phyloP scores from a whole-genome alignment of 2,113 vertebrate species.

The Tautogolabrus adspersus region DNA sequence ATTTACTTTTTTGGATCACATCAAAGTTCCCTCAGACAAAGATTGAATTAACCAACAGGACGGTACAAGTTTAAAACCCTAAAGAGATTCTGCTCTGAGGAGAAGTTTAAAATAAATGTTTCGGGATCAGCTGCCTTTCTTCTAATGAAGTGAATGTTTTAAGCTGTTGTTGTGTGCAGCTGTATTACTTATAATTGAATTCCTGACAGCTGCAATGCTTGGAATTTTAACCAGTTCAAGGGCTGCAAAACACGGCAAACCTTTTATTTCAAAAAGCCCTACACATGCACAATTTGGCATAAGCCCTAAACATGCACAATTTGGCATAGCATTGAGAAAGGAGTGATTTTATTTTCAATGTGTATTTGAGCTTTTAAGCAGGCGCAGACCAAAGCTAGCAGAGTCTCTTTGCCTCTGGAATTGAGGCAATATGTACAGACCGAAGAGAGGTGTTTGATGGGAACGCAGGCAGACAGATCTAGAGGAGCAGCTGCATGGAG shows the following conservation, averaged over 20 bases:
- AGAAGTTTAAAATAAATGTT: conserved; percentile 3
- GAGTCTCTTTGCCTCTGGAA: conserved; percentile 39
- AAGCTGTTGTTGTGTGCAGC: conserved; percentile 59
- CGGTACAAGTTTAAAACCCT: conserved; percentile 12
- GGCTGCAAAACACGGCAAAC: conserved; percentile 12
- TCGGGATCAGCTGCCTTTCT: conserved; percentile 18
- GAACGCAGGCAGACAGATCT: conserved; percentile 71
- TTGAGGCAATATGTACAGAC: conserved; percentile 50
- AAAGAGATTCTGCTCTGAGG: not conserved
- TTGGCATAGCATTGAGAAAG: conserved; percentile 20
- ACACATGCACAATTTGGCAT: conserved; percentile 13
- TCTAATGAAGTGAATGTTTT: conserved; percentile 47
- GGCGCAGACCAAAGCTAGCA: conserved; percentile 14
- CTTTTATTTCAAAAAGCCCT: conserved; percentile 24
- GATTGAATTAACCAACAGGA: conserved; percentile 38
- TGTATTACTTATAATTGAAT: conserved; percentile 73
- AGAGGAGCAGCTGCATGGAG: conserved; percentile 78
- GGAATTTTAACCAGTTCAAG: conserved; percentile 59
- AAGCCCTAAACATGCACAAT: conserved; percentile 17
- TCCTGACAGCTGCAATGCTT: conserved; percentile 61
- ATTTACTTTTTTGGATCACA: not conserved
- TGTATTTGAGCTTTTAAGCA: conserved; percentile 28
- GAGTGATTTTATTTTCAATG: conserved; percentile 32
- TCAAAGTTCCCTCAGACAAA: conserved; percentile 30
- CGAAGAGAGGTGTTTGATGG: conserved; percentile 70